phyloP scores from a whole-genome alignment of 1,140 invertebrate species.

The Nomia melanderi region DNA sequence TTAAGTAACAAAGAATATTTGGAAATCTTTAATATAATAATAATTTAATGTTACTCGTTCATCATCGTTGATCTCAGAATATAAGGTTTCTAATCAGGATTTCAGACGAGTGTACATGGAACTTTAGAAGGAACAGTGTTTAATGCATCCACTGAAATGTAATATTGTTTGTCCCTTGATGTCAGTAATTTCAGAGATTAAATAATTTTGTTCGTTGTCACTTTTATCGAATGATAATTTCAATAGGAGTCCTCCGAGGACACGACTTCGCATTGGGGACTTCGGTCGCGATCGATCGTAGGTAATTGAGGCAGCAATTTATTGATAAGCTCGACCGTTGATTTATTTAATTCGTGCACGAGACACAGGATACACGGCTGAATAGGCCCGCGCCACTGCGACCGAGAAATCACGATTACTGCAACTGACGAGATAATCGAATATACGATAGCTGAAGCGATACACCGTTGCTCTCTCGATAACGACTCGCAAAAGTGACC shows the following conservation, averaged over 20 bases:
- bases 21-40: too few species aligned
- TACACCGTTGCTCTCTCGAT: neutral
- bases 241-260: neutral
- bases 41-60: too few species aligned
- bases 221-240: neutral
- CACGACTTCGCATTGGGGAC: neutral
- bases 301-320: slow-evolving; percentile 7
- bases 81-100: too few species aligned
- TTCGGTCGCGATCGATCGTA: neutral
- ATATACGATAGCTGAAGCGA: neutral
- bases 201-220: too few species aligned
- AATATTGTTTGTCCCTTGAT: too few species aligned
- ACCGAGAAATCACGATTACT: neutral
- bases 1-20: too few species aligned
- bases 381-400: neutral
- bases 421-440: neutral
- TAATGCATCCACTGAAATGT: too few species aligned
- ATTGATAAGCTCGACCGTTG: neutral
- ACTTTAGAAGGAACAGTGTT: too few species aligned
- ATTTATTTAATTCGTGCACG: slow-evolving; percentile 21
- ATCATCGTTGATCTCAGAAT: too few species aligned
- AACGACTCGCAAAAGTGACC: neutral
- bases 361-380: neutral
- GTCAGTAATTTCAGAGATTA: too few species aligned
- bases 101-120: too few species aligned